Evolutionary conservation across 1,140 invertebrate species (phyloP), one percentile per base, ranked within the genome.

Genomic region (Heliconius melpomene): DNA sequence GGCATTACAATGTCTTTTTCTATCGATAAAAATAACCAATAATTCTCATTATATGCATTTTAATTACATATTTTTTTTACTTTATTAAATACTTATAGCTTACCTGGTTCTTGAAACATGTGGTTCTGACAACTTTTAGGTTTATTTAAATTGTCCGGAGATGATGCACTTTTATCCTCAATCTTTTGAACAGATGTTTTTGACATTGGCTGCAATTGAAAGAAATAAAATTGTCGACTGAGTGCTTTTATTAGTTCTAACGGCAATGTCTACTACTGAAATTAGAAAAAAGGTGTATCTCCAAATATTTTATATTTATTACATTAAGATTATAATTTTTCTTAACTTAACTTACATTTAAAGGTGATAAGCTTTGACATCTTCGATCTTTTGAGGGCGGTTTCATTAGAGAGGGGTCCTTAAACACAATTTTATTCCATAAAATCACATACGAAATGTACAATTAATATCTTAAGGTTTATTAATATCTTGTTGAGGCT

Each of bases 321-420:
- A 16, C 40, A 46, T 46, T 46, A 46, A 13, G 40, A 46, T 46
- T 5, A 16, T 46, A 46, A 46, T 13, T 46, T 46, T 5, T 16
- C 50, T n/a, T 75, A 46, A 82, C 87, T 87, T 79, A 88, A 82
- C 87, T 87, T 79, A 88, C 90, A 74, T 26, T 79, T 46, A 78
- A 78, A 23, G 91, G 88, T 11, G 89, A 90, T 38, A 91, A 79
- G 81, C 91, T 92, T 81, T 88, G 87, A 75, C 87, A 89, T 87
- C 90, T 88, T 85, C 87, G 84, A 9, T 85, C 87, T 66, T 83
- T 84, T 26, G 71, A 29, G 29, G 60, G 29, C 76, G 81, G 89
- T 72, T 84, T 84, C 57, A 8, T 26, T 40, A 66, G 16, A 54
- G 72, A 75, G 29, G 82, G 80, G 72, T 82, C 85, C 89, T 91